Evolutionary conservation across 2,113 vertebrate genomes (phyloP), one percentile per base, ranked within the genome.

Genomic region (Upupa epops): DNA sequence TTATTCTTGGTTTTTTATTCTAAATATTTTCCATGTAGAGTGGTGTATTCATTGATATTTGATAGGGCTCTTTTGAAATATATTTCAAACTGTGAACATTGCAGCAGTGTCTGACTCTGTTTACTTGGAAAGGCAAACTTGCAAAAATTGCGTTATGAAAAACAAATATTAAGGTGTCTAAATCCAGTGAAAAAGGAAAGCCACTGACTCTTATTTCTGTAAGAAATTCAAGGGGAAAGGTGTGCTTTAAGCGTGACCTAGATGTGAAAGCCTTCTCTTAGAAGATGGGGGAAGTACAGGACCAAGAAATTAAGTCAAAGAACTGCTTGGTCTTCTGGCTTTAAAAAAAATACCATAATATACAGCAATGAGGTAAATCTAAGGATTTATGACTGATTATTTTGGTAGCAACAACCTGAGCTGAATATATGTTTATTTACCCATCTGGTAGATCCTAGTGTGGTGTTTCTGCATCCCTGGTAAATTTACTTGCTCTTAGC

Each of bases 321-420:
- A 1, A 12, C 13, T 74, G 40, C 61, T 48, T 5, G 9, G 6
- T 13, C 5, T 70, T 32, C 29, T 63, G 55, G n/a, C 16, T 71
- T 31, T 40, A 68, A 34, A 60, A 34, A 60, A 51, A 8, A 49
- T 14, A 32, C 56, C 51, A 10, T 3, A 13, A 3, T 0, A 3
- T 26, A 31, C 6, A 8, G 6, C 13, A 29, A 14, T 32, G 42
- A 4, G 4, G 3, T 42, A 8, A 59, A 7, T 18, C 7, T 34
- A 34, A 16, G 26, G 20, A 11, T 82, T 48, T 60, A 25, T 0
- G 1, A 17, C 2, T 0, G 3, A 14, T 54, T 8, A 20, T 68
- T 68, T 42, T 34, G 46, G 12, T 51, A 56, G 32, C 6, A 20
- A 11, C 61, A 13, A 5, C 0, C 8, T 6, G 16, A 9, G 14